Evolutionary conservation across 2,113 vertebrate species (phyloP), one percentile per base, ranked within the genome.

Genomic region (Calypte anna): DNA sequence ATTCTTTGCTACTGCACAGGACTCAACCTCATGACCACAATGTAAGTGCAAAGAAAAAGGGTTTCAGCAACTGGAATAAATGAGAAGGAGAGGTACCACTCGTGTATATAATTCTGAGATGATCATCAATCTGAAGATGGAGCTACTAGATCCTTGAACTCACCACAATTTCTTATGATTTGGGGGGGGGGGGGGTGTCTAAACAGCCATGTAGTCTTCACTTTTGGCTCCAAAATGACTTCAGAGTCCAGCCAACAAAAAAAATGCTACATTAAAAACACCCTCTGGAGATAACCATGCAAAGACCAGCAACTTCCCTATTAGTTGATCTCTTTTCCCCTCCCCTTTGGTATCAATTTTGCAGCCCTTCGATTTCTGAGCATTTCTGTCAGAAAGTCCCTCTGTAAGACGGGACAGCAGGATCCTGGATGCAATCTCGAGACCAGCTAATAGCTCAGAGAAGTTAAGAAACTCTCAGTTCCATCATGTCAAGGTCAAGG

Each of bases 1-100:
- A 90, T 88, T 70, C 53, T 59, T 63, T 68, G 76, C 80, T 74
- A 7, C 80, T 90, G 57, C 33, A 59, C 70, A 86, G 64, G 80
- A 83, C 79, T 86, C 82, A 86, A 67, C 92, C 82, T 88, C 64
- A 38, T 63, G 80, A 80, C 68, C 88, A 88, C 68, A 27, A 6
- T 9, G 20, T 31, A 69, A 92, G 74, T 10, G 24, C 66, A 87
- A 80, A 82, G 54, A 40, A 46, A 70, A 91, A 66, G 78, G 50
- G 68, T 57, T 93, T 93, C 36, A 84, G 58, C 66, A 82, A 64
- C 83, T 13, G 66, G 62, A 86, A 96, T 76, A 87, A 94, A 96
- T 91, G 81, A 66, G 51, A 82, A 89, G 70, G 51, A 93, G 64
- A 82, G 22, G 55, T 28, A 53, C 13, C 58, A 62, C 50, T 14